phyloP scores from a whole-genome alignment of 2,113 vertebrate species.

The Ahaetulla prasina region DNA sequence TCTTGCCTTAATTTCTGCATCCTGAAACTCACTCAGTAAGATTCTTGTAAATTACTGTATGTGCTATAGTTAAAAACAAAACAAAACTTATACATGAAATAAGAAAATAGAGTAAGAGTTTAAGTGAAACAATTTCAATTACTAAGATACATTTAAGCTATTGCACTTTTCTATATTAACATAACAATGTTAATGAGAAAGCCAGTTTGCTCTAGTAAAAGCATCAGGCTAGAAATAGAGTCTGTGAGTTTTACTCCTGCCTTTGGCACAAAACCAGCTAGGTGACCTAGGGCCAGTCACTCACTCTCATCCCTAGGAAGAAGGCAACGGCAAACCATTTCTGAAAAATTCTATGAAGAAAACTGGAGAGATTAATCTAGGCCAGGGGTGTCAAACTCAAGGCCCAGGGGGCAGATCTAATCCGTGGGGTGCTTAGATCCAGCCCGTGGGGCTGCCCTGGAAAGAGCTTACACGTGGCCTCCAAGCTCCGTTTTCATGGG shows the following conservation, averaged over 20 bases:
- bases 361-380: background rate
- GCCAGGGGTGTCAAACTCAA: too few species aligned
- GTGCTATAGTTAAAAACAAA: background rate
- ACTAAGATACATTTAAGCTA: background rate
- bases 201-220: background rate
- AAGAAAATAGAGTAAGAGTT: background rate
- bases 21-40: background rate
- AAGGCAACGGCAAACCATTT: background rate
- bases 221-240: background rate
- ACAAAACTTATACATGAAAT: background rate
- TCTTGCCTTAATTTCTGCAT: background rate
- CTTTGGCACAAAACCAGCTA: background rate
- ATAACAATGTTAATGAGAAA: background rate
- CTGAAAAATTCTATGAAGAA: background rate
- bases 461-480: too few species aligned
- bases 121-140: background rate
- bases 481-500: background rate
- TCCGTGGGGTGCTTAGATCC: too few species aligned
- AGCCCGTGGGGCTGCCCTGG: accelerated
- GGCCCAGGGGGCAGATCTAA: too few species aligned
- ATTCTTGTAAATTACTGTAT: background rate
- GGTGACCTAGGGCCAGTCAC: background rate
- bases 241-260: background rate
- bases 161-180: background rate
- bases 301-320: background rate